Conservation (phyloP, 2,888 invertebrate genomes). For the Vandiemenella viatica region DNA sequence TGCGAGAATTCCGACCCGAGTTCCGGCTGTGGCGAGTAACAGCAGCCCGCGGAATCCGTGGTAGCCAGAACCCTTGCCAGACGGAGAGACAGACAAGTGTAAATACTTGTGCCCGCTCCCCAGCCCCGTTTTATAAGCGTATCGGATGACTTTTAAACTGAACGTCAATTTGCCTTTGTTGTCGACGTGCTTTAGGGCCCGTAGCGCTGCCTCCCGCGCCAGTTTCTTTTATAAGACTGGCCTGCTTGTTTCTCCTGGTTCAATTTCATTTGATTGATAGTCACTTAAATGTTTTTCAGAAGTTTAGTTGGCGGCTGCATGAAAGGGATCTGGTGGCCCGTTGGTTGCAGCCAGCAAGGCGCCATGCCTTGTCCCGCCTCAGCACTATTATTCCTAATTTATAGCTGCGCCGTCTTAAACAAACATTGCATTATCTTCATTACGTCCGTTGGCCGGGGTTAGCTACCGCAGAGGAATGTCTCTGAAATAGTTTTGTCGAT, state of each 20-base stretch:
- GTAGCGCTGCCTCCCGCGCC: too few relatives aligned
- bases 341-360: too few relatives aligned
- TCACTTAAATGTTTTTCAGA: slow-evolving; percentile 6
- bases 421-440: background rate
- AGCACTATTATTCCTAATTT: background rate
- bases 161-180: background rate
- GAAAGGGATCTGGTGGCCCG: too few relatives aligned
- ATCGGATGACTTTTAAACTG: slow-evolving; percentile 1
- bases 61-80: too few relatives aligned
- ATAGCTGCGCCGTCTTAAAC: background rate
- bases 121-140: slow-evolving; percentile 1
- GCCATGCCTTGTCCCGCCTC: too few relatives aligned
- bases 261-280: slow-evolving; percentile 13
- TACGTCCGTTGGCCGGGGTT: background rate
- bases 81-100: background rate
- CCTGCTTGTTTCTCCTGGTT: slow-evolving; percentile 2
- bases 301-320: background rate
- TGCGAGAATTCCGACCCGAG: too few relatives aligned
- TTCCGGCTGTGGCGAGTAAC: too few relatives aligned
- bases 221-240: too few relatives aligned
- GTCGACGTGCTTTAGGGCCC: background rate
- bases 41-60: too few relatives aligned
- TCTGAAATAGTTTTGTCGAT: too few relatives aligned
- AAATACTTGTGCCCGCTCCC: background rate
- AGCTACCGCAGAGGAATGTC: too few relatives aligned